Evolutionary conservation across 1,140 invertebrate species (phyloP), one percentile per base, ranked within the genome.

Genomic region (Eueides isabella): DNA sequence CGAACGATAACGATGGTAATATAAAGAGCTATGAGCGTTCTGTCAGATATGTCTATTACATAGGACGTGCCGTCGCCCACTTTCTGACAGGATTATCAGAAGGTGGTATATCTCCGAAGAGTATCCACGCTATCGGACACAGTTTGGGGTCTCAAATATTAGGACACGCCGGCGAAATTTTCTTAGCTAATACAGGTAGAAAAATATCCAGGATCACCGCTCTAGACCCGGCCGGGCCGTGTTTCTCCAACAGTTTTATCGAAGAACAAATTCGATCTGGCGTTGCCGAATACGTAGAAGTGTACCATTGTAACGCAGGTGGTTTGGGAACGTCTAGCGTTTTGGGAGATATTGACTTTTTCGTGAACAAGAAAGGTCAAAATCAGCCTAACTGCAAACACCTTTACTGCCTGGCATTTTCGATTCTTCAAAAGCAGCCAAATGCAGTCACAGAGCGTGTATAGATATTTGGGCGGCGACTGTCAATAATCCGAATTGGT

Each of bases 231-330:
- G 96, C 96, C 19, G 94, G 95, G 38, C 95, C 96, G 5, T 93
- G 94, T 35, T 96, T 96, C 82, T 94, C 94, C 26, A 86, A 94
- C 14, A 92, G 93, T 28, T 87, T 94, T 1, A 87, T 91, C 0
- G 82, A 94, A 12, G 92, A 94, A 31, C 94, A 96, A 62, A 84
- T 96, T 0, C 92, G 94, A 61, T 90, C 93, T 70, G 93, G 91
- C 48, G 94, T 95, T 79, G 95, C 95, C 1, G 92, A 94, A n/a
- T 95, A 95, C 63, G 95, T 96, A 0, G 97, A 97, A 83, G 94
- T 96, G 6, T 96, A 97, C 81, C 97, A 97, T 83, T 97, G 96
- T 2, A 96, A 96, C 77, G 94, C 95, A 41, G 96, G 96, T 12
- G 95, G 94, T 31, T 96, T 97, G 82, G 97, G 97, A 0, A 96